Evolutionary conservation across 2,113 vertebrate species (phyloP).

Genomic region (Poecilia latipinna): DNA sequence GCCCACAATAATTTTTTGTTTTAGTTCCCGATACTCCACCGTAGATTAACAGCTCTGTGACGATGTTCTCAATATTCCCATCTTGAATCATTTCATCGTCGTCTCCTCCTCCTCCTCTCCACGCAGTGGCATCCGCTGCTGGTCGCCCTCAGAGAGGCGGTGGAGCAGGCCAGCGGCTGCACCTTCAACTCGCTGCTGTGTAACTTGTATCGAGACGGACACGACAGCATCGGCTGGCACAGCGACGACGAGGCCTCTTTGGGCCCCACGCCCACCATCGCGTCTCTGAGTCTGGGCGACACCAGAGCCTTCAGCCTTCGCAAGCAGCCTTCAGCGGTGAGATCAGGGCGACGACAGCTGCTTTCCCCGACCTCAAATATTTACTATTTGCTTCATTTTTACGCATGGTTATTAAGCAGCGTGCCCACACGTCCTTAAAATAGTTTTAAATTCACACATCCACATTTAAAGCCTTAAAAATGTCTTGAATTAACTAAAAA

Average conservation of each 20-base stretch:
- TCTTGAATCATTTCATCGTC: neutral
- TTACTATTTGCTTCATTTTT: neutral
- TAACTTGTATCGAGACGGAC: slow-evolving; percentile 90
- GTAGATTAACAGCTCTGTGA: no score
- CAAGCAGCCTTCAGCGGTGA: slow-evolving; percentile 89
- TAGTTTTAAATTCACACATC: no score
- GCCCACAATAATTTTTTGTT: no score
- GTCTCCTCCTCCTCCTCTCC: neutral
- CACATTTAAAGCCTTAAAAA: no score
- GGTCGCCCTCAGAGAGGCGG: slow-evolving; percentile 70
- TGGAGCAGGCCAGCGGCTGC: slow-evolving; percentile 78
- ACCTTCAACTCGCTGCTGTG: slow-evolving; percentile 94
- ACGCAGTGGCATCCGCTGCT: slow-evolving; percentile 90
- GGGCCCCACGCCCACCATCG: slow-evolving; percentile 86
- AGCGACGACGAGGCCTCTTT: slow-evolving; percentile 89
- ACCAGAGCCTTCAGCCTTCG: slow-evolving; percentile 92
- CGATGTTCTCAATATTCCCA: no score
- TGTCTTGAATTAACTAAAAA: no score
- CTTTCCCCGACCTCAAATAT: neutral
- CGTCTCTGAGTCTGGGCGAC: slow-evolving; percentile 92
- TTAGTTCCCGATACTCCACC: no score
- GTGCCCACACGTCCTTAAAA: no score
- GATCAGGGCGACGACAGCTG: slow-evolving; percentile 25
- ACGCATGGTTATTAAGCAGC: neutral
- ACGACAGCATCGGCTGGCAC: slow-evolving; percentile 96